Evolutionary conservation across 2,797 vertebrate genomes (phyloP), one percentile per base, ranked within the genome.

Genomic region (Steatocranus sp.): DNA sequence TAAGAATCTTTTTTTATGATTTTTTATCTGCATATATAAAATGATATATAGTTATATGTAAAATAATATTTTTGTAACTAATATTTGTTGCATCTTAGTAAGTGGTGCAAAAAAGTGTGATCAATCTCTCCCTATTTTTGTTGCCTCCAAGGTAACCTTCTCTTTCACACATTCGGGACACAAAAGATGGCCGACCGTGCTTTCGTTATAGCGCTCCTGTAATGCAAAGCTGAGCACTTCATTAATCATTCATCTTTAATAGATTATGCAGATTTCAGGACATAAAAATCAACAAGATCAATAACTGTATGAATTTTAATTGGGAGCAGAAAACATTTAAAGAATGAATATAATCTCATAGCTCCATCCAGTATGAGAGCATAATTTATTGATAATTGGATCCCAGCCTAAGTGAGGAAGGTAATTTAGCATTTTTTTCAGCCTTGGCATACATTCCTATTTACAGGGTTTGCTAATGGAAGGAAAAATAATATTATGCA

Each of bases 181-280:
- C 93, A 92, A 93, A 93, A 91, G 82, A 94, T 91, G 92, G 93
- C 91, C 91, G 86, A 89, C 92, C 87, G 80, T 88, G 92, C 92
- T 89, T 91, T 88, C 15, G 20, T 86, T 79, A 34, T 38, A 11
- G 87, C 79, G 87, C 88, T 94, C 93, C 94, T 93, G 94, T 91
- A 95, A 95, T 89, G 92, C 91, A 88, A 96, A 95, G 95, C 95
- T 94, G 96, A 97, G 96, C 94, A 96, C 95, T 97, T 96, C 87
- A 98, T 98, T 97, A 98, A 98, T 98, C 98, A 98, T 98, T 98
- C 97, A 98, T 99, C 97, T 99, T 98, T 98, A 99, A 98, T 97
- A 98, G 98, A 98, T 99, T 98, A 99, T 98, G 98, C 97, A 98
- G 98, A 99, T 98, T 93, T 66, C 92, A 93, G 95, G 95, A 97